Evolutionary conservation across 2,113 vertebrate species (phyloP).

Genomic region (Accipiter virgatus): DNA sequence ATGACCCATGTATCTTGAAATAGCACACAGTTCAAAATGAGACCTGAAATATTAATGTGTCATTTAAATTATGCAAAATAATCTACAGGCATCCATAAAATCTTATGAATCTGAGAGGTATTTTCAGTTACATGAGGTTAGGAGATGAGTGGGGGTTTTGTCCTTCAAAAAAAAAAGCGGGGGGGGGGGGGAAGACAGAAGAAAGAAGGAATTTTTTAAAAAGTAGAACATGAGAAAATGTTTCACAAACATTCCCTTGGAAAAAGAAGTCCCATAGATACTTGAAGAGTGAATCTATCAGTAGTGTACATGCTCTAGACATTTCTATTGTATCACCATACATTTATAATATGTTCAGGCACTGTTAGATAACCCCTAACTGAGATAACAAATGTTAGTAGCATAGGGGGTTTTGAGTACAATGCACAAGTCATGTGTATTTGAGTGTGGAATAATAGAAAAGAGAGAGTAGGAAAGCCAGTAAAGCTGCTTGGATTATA

Average conservation of each 20-base stretch:
- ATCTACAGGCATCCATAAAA: not conserved
- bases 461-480: not conserved
- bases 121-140: not conserved
- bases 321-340: not conserved
- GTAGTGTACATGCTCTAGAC: not conserved
- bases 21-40: not conserved
- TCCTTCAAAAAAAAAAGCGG: not conserved
- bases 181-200: no score
- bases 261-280: not conserved
- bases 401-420: not conserved
- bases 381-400: not conserved
- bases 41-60: not conserved
- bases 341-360: not conserved
- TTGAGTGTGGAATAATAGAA: not conserved
- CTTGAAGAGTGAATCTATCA: not conserved
- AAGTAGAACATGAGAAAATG: not conserved
- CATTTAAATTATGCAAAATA: constrained; percentile 46
- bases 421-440: not conserved
- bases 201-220: not conserved
- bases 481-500: not conserved
- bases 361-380: not conserved
- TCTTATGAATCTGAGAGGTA: not conserved
- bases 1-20: not conserved
- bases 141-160: not conserved
- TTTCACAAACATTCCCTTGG: not conserved